These are phyloP conservation scores for Oncorhynchus masou DNA, from an alignment of 2,113 vertebrate genomes.

Conservation along the genomic window DNA sequence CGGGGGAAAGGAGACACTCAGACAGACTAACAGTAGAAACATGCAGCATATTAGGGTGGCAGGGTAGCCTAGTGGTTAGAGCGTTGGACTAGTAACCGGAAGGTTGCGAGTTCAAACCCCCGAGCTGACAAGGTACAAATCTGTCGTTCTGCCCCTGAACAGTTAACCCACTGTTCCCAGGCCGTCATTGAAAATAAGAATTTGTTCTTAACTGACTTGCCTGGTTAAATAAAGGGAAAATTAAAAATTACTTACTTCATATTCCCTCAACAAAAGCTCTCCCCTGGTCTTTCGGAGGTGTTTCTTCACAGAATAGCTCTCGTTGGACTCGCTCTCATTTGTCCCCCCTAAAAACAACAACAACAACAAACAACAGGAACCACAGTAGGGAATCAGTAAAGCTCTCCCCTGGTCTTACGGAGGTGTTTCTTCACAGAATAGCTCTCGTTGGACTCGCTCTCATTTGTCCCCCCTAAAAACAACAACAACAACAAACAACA, in stretches of 20 bases:
- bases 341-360: slow-evolving; percentile 88
- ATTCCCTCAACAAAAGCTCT: slow-evolving; percentile 89
- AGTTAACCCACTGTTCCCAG: no score
- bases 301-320: slow-evolving; percentile 80
- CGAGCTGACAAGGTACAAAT: no score
- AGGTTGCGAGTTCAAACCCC: no score
- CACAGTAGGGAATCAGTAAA: slow-evolving; percentile 39
- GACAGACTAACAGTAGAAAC: not conserved
- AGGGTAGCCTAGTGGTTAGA: no score
- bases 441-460: slow-evolving; percentile 81
- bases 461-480: slow-evolving; percentile 87
- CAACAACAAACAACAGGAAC: not conserved
- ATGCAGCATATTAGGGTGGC: not conserved
- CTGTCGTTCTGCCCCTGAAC: no score
- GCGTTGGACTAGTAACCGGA: no score
- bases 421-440: slow-evolving; percentile 83
- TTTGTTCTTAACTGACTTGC: no score
- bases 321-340: slow-evolving; percentile 83
- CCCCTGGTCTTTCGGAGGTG: slow-evolving; percentile 92
- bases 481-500: not conserved
- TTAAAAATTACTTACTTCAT: no score
- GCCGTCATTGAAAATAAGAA: no score
- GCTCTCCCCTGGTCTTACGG: slow-evolving; percentile 90
- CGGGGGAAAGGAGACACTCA: not conserved
- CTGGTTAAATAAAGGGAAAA: no score